Evolutionary conservation across 2,797 vertebrate genomes (phyloP).

Genomic region (Phaenicophaeus curvirostris): DNA sequence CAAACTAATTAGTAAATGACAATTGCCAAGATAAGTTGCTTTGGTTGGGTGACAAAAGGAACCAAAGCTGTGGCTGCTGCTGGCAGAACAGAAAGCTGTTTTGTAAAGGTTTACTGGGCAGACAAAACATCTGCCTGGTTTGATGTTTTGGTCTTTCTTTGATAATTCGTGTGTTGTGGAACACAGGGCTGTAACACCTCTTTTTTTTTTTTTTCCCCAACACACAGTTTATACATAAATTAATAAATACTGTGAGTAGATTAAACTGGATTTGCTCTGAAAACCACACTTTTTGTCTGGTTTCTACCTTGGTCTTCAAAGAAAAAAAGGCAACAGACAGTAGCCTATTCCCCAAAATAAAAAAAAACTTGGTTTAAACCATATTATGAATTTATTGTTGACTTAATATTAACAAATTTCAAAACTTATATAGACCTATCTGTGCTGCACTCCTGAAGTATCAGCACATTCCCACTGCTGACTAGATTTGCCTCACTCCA

Average conservation of each 20-base stretch:
- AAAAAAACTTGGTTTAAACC: background rate
- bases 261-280: background rate
- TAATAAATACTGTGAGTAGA: background rate
- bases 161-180: background rate
- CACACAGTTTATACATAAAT: conserved; percentile 8
- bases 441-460: background rate
- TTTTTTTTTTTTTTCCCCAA: background rate
- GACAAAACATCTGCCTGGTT: background rate
- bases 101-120: background rate
- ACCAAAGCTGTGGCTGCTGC: background rate
- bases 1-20: conserved; percentile 54
- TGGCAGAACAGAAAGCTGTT: background rate
- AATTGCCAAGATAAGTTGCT: conserved; percentile 14
- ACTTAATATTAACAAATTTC: background rate
- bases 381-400: background rate
- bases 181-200: background rate
- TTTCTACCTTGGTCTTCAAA: background rate
- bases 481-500: background rate
- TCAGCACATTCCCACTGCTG: fast-evolving
- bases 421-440: background rate
- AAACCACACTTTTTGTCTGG: background rate
- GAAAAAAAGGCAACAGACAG: background rate
- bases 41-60: background rate
- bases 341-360: background rate
- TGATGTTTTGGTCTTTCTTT: background rate